Percentiles rank a stretch among this genome's conserved stretches.
Conservation (phyloP, 2,888 invertebrate species). For the Hyppa rectilinea region DNA sequence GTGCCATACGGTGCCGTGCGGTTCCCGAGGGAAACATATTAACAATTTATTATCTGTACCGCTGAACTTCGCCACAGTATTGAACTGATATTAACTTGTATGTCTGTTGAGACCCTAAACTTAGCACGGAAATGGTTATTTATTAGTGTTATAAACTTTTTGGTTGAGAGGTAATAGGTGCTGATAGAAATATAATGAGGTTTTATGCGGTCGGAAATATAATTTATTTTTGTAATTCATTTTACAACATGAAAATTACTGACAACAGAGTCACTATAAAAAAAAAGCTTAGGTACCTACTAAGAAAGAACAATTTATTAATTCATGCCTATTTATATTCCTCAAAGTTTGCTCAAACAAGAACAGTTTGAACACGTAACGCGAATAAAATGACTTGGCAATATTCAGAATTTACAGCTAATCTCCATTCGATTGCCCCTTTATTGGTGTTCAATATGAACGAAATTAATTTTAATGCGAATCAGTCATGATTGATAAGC, state of each 20-base stretch:
- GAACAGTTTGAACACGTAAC: slow-evolving; percentile 22
- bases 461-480: slow-evolving; percentile 37
- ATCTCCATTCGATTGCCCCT: slow-evolving; percentile 43
- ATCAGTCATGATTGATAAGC: slow-evolving; percentile 39
- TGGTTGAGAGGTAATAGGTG: slow-evolving; percentile 24
- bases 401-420: slow-evolving; percentile 32
- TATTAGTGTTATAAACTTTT: slow-evolving; percentile 51
- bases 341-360: slow-evolving; percentile 25
- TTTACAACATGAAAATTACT: background rate
- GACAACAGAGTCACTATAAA: background rate
- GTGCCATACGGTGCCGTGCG: background rate
- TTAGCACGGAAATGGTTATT: slow-evolving; percentile 38
- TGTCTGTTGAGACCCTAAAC: slow-evolving; percentile 44
- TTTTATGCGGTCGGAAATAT: background rate
- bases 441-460: slow-evolving; percentile 47
- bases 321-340: background rate
- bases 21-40: slow-evolving; percentile 49
- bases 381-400: slow-evolving; percentile 41
- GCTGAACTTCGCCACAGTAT: slow-evolving; percentile 51
- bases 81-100: slow-evolving; percentile 55
- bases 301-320: slow-evolving; percentile 9
- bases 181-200: slow-evolving; percentile 7
- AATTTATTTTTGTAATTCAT: no score
- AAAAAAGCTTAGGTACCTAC: no score
- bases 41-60: slow-evolving; percentile 56